phyloP scores from a whole-genome alignment of 2,888 invertebrate species.

The Griposia aprilina region DNA sequence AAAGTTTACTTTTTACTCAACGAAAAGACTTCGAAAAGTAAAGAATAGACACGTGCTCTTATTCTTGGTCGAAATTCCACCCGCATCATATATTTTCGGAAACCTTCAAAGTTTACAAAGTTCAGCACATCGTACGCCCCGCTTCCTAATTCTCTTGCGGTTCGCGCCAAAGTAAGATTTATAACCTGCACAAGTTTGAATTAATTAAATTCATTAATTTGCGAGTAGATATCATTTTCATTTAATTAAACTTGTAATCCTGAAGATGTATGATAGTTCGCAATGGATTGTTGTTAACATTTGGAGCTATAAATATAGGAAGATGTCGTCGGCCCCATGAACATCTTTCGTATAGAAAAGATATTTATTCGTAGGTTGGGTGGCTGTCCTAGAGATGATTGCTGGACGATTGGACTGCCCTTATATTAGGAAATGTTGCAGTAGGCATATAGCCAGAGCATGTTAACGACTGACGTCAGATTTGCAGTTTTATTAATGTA shows the following conservation, averaged over 20 bases:
- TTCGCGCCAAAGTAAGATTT: conserved; percentile 53
- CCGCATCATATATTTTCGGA: conserved; percentile 25
- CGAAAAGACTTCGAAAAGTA: neutral
- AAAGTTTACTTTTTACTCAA: conserved; percentile 4
- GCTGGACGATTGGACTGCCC: too few relatives aligned
- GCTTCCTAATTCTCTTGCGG: conserved; percentile 22
- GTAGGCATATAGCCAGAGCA: too few relatives aligned
- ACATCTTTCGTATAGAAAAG: conserved; percentile 12
- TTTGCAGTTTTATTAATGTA: too few relatives aligned
- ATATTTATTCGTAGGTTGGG: neutral
- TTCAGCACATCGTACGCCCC: conserved; percentile 15
- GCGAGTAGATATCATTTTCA: conserved; percentile 32
- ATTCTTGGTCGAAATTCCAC: conserved; percentile 11
- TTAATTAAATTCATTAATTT: conserved; percentile 62
- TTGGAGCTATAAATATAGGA: conserved; percentile 1
- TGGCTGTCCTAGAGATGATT: too few relatives aligned
- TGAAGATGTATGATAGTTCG: conserved; percentile 15
- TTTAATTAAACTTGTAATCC: conserved; percentile 37
- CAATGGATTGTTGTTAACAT: conserved; percentile 21
- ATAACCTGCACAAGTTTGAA: conserved; percentile 59
- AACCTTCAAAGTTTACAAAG: conserved; percentile 36
- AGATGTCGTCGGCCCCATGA: neutral
- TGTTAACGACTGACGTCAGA: too few relatives aligned
- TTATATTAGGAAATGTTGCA: too few relatives aligned
- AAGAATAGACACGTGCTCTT: neutral